A percentile compares a stretch with the other conserved stretches of the same genome.
Conservation (phyloP, 2,888 invertebrate genomes). For the Macrosiphum euphorbiae region DNA sequence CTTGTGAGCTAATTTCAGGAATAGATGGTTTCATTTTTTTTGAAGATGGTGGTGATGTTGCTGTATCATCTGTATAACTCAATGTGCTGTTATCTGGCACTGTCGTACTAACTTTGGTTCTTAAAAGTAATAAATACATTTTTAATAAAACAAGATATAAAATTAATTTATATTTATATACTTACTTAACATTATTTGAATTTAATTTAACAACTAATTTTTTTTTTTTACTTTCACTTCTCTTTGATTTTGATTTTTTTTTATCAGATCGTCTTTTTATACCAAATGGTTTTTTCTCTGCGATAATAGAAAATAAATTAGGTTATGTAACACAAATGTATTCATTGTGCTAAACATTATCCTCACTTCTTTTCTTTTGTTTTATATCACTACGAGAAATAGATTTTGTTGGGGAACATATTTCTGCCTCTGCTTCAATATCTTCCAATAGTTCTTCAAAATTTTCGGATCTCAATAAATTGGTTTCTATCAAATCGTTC, state of each 20-base stretch:
- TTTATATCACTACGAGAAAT: neutral
- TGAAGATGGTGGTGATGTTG: neutral
- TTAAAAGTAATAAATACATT: constrained; percentile 15
- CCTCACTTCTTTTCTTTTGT: constrained; percentile 46
- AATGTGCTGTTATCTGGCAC: neutral
- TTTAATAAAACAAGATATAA: neutral
- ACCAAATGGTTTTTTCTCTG: constrained; percentile 49
- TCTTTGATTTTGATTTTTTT: constrained; percentile 36
- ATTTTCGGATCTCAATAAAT: constrained; percentile 41
- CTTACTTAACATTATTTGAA: constrained; percentile 21
- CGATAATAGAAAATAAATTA: neutral
- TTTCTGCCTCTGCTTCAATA: constrained; percentile 61
- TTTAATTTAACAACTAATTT: constrained; percentile 46
- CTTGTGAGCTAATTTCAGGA: neutral
- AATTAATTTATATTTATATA: neutral
- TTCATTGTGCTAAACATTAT: neutral
- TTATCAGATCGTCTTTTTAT: constrained; percentile 24
- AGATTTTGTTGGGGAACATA: constrained; percentile 56
- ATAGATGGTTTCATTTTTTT: constrained; percentile 29
- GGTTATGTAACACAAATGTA: neutral
- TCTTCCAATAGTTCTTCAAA: constrained; percentile 61
- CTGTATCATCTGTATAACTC: neutral
- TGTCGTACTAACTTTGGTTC: constrained; percentile 28
- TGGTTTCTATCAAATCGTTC: constrained; percentile 4
- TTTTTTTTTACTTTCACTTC: constrained; percentile 43